Base-by-base conservation (phyloP, 2,113 vertebrate genomes). In the Ceyx cyanopectus region DNA sequence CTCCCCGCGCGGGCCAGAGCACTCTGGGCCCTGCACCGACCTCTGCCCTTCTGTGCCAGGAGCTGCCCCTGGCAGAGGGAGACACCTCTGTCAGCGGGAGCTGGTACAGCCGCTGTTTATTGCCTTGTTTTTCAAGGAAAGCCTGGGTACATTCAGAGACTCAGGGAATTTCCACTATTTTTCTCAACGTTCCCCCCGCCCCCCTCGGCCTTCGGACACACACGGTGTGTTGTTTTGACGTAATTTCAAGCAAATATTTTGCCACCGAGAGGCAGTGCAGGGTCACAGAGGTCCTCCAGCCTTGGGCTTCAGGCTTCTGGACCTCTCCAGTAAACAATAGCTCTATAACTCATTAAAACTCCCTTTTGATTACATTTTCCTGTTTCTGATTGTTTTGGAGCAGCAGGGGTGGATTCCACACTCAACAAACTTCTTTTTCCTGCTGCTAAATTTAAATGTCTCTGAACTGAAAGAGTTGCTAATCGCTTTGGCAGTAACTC, bases 321-420 rank as follows among this genome's bases (percentile, higher is more conserved):
- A 65, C 70, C 68, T 90, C 78, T 50, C 69, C 63, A 60, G 97
- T 96, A 97, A 98, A 99, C 98, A 99, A 99, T 98, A 97, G 97
- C 97, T 95, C 97, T 93, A 97, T 97, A 97, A 97, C 95, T 98
- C 98, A 97, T 97, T 98, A 97, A 97, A 98, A 97, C 97, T 98
- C 97, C 95, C 98, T 97, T 98, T 96, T 96, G 98, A 98, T 98
- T 97, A 98, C 98, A 97, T 97, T 97, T 99, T 99, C 98, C 98
- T 98, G 98, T 98, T 96, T 98, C 98, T 97, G 98, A 99, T 98
- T 98, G 98, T 98, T 98, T 98, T 95, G 84, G 97, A 97, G 96
- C 94, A 97, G 97, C 94, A 97, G 88, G 96, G 96, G 84, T 96
- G 81, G 84, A 93, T 97, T 89, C 96, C 81, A 88, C 90, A 91